Conservation (phyloP, 2,113 vertebrate species). For the Catharus fuscescens region DNA sequence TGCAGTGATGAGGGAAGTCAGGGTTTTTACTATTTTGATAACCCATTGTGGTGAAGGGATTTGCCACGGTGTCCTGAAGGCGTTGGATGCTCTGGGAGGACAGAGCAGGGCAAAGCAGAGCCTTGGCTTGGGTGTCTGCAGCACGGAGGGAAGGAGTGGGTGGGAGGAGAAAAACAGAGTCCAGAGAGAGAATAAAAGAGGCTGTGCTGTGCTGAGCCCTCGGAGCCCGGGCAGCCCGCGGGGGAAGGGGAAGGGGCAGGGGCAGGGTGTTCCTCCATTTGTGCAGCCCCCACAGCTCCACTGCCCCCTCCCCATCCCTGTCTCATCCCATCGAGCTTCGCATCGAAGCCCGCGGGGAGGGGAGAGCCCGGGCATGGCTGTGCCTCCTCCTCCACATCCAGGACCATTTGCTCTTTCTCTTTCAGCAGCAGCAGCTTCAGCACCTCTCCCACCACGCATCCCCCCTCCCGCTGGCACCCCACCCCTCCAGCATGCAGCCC, state of each 20-base stretch:
- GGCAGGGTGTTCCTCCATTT: too few relatives aligned
- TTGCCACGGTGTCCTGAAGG: neutral
- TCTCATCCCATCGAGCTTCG: neutral
- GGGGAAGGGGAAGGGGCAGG: neutral
- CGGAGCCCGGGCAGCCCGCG: accelerated
- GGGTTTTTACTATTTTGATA: accelerated
- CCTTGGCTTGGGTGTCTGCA: accelerated
- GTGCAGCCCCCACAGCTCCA: neutral
- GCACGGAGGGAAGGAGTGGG: accelerated
- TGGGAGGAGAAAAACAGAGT: neutral
- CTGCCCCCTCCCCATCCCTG: neutral
- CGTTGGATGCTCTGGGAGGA: neutral
- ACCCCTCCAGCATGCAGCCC: constrained; percentile 82
- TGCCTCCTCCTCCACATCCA: neutral
- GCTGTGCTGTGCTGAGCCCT: neutral
- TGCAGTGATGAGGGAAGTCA: accelerated
- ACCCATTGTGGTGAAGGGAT: accelerated
- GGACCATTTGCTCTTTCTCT: constrained; percentile 55
- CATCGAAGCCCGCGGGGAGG: neutral
- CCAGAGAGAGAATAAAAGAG: neutral
- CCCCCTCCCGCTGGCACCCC: constrained; percentile 82
- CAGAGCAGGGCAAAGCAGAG: neutral
- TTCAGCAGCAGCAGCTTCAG: constrained; percentile 96
- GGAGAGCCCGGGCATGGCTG: neutral
- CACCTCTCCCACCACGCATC: constrained; percentile 88